Base-by-base conservation (phyloP, 64 coral and sea anemone species). In the Acropora tenuis region DNA sequence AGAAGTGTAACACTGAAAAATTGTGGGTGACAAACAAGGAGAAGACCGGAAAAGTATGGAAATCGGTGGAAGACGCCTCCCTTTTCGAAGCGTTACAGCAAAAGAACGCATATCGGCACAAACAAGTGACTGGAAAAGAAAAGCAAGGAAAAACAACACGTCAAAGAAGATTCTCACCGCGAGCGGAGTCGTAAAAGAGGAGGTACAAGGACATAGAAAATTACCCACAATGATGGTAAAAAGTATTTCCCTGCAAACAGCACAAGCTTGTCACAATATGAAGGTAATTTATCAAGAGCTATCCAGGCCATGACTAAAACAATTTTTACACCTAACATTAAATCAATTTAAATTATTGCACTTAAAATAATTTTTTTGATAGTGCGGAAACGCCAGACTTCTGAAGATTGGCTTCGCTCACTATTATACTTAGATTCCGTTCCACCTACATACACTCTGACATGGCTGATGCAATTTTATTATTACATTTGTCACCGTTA, bases 101-200 rank as follows among this genome's bases (percentile, higher is more conserved):
- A 85, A 85, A 85, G 63, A 48, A 43, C 12, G 43, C 6, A 44
- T 20, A 43, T 16, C 18, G 49, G 15, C 69, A 30, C 30, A 30
- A 30, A 30, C 30, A 65, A 85, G 44, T 71, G 30, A 85, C 8
- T 85, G 82, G 82, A 66, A 85, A 85, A 68, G 43, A 71, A 48
- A 72, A 17, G 18, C 46, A 10, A 73, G 45, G 1, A 20, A 85
- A 50, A 85, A 47, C 17, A 65, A 72, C 19, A 19, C n/a, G 61
- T 48, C 13, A 4, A 48, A 48, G 55, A 66, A 20, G 19, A 80
- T 58, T 58, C 53, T 81, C 5, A 61, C 41, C 13, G 45, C n/a
- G 46, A 49, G 17, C 2, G 75, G 44, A 78, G 75, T 13, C 13
- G 59, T 78, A 4, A 78, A 78, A 18, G 49, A 3, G 44, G 13